Evolutionary conservation across 2,797 vertebrate species (phyloP).

Genomic region (Ptychadena robeensis): DNA sequence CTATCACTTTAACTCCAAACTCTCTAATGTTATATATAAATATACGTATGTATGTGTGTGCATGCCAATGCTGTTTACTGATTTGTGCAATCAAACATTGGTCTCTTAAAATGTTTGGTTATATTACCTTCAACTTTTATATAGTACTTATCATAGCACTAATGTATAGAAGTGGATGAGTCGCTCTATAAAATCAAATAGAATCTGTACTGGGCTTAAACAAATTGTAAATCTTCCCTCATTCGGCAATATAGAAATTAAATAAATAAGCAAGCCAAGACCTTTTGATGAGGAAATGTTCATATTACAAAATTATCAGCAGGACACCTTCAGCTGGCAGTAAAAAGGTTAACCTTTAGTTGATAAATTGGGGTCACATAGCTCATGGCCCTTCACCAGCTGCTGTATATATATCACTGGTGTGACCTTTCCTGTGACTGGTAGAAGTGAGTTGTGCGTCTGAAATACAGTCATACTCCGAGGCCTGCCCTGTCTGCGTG

Average conservation of each 20-base stretch:
- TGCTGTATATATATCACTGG: background rate
- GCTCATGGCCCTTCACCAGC: background rate
- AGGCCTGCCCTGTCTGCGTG: background rate
- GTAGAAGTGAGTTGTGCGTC: background rate
- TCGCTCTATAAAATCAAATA: background rate
- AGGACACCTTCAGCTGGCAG: background rate
- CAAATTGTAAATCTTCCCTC: background rate
- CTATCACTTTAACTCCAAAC: too few species aligned
- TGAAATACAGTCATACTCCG: background rate
- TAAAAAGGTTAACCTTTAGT: slow-evolving; percentile 7
- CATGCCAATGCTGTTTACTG: too few species aligned
- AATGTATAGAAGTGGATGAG: too few species aligned
- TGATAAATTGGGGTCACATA: slow-evolving; percentile 5
- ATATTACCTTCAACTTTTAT: too few species aligned
- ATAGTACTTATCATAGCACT: too few species aligned
- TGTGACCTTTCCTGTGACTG: slow-evolving; percentile 10
- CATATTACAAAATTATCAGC: background rate
- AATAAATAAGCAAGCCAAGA: background rate
- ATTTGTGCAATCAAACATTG: too few species aligned
- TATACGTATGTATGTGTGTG: too few species aligned
- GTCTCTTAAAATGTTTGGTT: too few species aligned
- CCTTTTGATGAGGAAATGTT: background rate
- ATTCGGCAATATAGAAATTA: background rate
- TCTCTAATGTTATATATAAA: too few species aligned
- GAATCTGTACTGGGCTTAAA: too few species aligned